Evolutionary conservation across 2,113 vertebrate genomes (phyloP).

Genomic region (Corydoras sp.): DNA sequence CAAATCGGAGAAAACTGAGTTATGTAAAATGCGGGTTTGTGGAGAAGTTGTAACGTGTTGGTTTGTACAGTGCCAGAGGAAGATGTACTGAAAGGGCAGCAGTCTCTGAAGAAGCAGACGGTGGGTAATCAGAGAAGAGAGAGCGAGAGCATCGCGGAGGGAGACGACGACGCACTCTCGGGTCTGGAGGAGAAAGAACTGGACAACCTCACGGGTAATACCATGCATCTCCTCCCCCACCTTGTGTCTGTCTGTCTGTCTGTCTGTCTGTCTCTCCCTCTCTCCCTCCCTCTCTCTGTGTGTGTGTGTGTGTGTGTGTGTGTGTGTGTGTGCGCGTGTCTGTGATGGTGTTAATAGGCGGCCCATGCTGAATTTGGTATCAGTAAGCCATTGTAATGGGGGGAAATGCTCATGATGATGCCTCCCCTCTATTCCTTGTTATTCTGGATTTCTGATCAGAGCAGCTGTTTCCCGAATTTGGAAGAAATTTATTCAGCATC

Average conservation of each 20-base stretch:
- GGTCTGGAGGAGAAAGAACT: slow-evolving; percentile 94
- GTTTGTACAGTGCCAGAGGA: slow-evolving; percentile 79
- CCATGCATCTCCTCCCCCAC: background rate
- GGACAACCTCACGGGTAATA: slow-evolving; percentile 88
- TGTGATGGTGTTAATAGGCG: no score
- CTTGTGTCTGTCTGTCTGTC: no score
- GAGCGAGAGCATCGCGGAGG: slow-evolving; percentile 81
- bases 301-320: no score
- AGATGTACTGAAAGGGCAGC: slow-evolving; percentile 88
- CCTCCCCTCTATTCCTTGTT: background rate
- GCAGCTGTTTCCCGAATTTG: background rate
- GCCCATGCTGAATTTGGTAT: no score
- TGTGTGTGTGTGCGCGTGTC: no score
- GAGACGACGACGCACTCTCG: slow-evolving; percentile 89
- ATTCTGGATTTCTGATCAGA: background rate
- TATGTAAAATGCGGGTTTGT: no score
- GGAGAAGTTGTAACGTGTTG: background rate
- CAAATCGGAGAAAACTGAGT: no score
- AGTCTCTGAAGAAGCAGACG: slow-evolving; percentile 80
- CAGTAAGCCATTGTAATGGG: no score
- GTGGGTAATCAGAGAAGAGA: slow-evolving; percentile 90
- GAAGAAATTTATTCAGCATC: background rate
- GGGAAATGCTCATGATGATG: no score
- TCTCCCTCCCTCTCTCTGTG: no score
- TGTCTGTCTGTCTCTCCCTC: no score